Conservation (phyloP, 2,113 vertebrate species). For the Pterocles gutturalis region DNA sequence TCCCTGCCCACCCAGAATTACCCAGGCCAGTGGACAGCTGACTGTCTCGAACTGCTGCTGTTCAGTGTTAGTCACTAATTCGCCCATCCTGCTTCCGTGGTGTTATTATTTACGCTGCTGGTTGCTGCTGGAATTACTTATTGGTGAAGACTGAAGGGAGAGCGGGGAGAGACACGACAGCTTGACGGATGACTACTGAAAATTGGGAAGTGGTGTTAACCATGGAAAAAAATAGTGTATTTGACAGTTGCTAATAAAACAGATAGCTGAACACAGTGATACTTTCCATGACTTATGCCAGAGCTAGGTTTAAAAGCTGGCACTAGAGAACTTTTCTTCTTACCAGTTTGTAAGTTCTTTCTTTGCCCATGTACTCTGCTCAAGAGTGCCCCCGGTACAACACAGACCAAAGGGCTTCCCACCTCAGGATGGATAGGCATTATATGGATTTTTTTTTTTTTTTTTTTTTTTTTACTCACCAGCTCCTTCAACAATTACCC, state of each 20-base stretch:
- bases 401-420: background rate
- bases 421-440: background rate
- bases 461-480: background rate
- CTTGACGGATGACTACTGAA: background rate
- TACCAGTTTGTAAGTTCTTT: background rate
- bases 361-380: background rate
- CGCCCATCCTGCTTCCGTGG: background rate
- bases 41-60: background rate
- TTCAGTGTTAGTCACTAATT: fast-evolving
- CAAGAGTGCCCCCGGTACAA: background rate
- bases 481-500: background rate
- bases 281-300: background rate
- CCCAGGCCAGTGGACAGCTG: background rate
- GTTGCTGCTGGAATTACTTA: background rate
- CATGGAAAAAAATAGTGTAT: background rate
- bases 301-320: background rate
- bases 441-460: fast-evolving
- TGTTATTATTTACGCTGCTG: background rate
- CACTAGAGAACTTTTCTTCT: background rate
- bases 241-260: background rate
- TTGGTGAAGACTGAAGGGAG: background rate
- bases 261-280: background rate
- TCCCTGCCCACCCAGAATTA: background rate
- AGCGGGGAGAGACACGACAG: background rate
- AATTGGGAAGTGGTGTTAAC: background rate